Base-by-base conservation (phyloP, 2,797 vertebrate species). In the Myotis findleyi region DNA sequence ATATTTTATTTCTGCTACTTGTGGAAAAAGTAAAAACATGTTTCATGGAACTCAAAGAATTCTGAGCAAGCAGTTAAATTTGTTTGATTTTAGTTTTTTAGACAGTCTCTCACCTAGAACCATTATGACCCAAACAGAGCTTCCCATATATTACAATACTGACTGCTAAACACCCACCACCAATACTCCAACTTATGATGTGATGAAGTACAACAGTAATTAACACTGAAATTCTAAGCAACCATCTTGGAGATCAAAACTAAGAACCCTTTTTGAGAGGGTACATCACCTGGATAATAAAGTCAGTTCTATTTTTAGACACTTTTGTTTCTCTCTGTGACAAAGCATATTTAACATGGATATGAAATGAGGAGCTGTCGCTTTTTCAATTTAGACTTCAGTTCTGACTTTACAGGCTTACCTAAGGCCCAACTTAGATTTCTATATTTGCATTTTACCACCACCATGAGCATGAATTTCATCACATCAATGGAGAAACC, bases 361-460 rank as follows among this genome's bases (percentile, higher is more conserved):
- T 88, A 86, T 79, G 91, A 95, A 97, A 90, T 93, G 75, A 93
- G 76, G 51, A 85, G 64, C 84, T 97, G 85, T 96, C 96, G 91
- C 62, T 69, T 62, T 41, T 90, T 59, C 68, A 92, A 95, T 92
- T 94, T 86, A 93, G 79, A 38, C 69, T 92, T 95, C 86, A 90
- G 51, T 94, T 96, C 47, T 89, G n/a, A 97, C 85, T 71, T 95
- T 91, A 89, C 77, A 96, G 64, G 82, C 47, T 94, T 95, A 93
- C 41, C 84, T 69, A 93, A 69, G 66, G 44, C 53, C 66, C 71
- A 84, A 94, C 62, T 93, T 59, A 92, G 80, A 93, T 66, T 83
- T 93, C 75, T 68, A 2, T 27, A 95, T 96, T 93, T 96, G 88
- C 82, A 96, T 95, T 95, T 95, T 82, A 93, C 14, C 88, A 91